Evolutionary conservation across 2,888 invertebrate genomes (phyloP), one percentile per base, ranked within the genome.

Genomic region (Ormia ochracea): DNA sequence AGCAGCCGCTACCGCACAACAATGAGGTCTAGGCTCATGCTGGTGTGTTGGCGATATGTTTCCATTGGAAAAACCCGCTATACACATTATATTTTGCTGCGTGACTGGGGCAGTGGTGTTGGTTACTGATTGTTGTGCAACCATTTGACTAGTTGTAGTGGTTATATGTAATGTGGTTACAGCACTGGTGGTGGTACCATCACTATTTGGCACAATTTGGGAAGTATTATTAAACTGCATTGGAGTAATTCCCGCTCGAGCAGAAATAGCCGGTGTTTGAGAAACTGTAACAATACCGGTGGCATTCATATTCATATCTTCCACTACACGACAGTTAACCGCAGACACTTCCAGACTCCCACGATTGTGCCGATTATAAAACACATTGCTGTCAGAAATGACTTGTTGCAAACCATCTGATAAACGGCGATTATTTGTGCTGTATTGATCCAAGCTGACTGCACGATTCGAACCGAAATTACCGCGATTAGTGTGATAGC

Each of bases 391-490:
- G 66, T 90, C 90, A 14, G 90, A 90, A 68, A 89, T 90, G 70
- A 90, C 90, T 83, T 89, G 89, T 14, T 88, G 90, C 77, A 90
- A 82, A 5, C 89, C 90, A 80, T 90, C 90, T 33, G 90, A 90
- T 5, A 89, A 84, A 1, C 90, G 88, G 4, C 90, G 88, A 84
- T 89, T 89, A 81, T 89, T 89, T 61, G 85, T 87, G 84, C 89
- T 90, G 76, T 90, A 90, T 82, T 90, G 90, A 78, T 90, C 90
- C 59, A 90, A 83, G 78, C 90, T 90, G 61, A 90, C 90, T 36
- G 90, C 90, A 4, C 90, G 88, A 83, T 90, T 90, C 78, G 89
- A 89, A 84, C 90, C 87, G 70, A 90, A 90, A 82, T 90, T 89
- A 77, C 87, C 86, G 77, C 90, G 89, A 82, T 88, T 89, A 75